These are phyloP conservation scores for Atlantisia rogersi DNA, from an alignment of 2,113 vertebrate species.

Conservation along the genomic window DNA sequence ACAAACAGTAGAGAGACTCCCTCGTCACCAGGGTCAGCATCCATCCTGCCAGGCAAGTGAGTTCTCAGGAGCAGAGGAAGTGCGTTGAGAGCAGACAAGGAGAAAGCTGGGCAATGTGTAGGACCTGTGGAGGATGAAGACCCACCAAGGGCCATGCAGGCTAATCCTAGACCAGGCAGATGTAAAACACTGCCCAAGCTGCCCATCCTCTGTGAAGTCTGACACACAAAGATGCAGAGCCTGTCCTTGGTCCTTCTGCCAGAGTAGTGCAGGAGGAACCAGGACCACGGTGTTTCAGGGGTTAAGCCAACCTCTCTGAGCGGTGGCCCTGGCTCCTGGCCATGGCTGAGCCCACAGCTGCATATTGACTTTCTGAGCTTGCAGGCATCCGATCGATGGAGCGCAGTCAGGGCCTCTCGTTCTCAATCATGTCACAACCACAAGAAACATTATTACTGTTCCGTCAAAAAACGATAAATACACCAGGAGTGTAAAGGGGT, in stretches of 20 bases:
- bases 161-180: neutral
- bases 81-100: neutral
- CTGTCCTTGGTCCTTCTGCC: neutral
- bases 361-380: neutral
- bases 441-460: neutral
- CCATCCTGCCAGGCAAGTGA: neutral
- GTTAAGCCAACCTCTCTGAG: neutral
- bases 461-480: neutral
- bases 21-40: neutral
- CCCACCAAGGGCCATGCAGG: neutral
- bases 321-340: neutral
- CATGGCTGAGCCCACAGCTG: neutral
- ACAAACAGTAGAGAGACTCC: neutral
- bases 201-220: accelerated
- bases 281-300: accelerated
- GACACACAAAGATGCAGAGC: neutral
- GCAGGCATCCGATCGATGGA: neutral
- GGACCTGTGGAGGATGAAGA: neutral
- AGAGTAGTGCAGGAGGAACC: neutral
- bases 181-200: neutral
- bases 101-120: accelerated
- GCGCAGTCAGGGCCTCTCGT: neutral
- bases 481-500: neutral
- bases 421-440: neutral
- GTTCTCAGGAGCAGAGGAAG: neutral